phyloP scores from a whole-genome alignment of 1,140 invertebrate genomes.

The Xylocopa sonorina region DNA sequence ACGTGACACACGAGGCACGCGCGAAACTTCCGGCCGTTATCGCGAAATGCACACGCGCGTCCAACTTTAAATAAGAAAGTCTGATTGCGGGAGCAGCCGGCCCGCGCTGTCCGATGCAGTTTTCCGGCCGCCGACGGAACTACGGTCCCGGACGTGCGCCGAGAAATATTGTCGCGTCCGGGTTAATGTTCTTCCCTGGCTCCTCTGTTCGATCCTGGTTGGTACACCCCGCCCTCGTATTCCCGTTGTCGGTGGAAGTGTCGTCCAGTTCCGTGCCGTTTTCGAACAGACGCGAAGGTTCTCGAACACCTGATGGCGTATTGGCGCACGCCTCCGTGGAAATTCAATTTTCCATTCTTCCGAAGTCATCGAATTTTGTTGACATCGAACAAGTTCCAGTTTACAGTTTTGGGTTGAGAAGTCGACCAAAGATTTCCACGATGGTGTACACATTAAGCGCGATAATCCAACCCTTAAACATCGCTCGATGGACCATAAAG shows the following conservation, averaged over 20 bases:
- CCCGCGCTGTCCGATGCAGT: slow-evolving; percentile 30
- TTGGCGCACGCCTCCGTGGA: too few species aligned
- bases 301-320: too few species aligned
- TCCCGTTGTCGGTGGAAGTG: too few species aligned
- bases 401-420: too few species aligned
- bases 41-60: slow-evolving; percentile 40
- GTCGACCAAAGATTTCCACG: too few species aligned
- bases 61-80: slow-evolving; percentile 49
- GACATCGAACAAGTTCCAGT: too few species aligned
- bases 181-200: not conserved
- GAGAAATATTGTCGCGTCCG: slow-evolving; percentile 15
- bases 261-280: too few species aligned
- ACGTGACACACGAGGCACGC: slow-evolving; percentile 38
- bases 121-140: not conserved
- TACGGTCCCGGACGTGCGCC: too few species aligned
- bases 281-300: too few species aligned
- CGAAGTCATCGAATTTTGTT: too few species aligned
- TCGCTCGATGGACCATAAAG: not conserved
- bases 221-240: too few species aligned
- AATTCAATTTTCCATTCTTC: too few species aligned
- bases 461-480: not conserved
- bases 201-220: not conserved
- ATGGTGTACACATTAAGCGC: not conserved
- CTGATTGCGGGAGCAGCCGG: slow-evolving; percentile 15
- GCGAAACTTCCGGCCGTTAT: slow-evolving; percentile 57